These are phyloP conservation scores for Actenoides lindsayi DNA, from an alignment of 2,113 vertebrate genomes.

Conservation along the genomic window DNA sequence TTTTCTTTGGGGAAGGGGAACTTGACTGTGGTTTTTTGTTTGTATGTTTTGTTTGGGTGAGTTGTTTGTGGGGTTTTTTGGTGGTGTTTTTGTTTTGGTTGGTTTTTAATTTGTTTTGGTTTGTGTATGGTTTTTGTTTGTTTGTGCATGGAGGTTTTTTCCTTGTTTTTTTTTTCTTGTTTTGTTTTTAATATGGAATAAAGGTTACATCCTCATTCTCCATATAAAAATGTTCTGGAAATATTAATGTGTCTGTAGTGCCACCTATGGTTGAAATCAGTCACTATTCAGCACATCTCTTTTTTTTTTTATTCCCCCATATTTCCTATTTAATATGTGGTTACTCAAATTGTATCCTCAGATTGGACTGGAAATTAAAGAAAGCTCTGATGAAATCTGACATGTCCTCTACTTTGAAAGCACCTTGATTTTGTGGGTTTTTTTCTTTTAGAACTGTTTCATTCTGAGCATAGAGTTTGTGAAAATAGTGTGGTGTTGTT, in stretches of 20 bases:
- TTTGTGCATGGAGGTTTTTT: no score
- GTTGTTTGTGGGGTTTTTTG: no score
- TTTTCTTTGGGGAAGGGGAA: not conserved
- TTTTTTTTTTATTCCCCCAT: not conserved
- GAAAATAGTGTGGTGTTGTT: not conserved
- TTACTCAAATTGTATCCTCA: not conserved
- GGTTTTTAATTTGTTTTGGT: no score
- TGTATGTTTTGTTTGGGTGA: not conserved
- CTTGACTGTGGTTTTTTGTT: not conserved
- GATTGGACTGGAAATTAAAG: not conserved
- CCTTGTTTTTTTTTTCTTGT: not conserved
- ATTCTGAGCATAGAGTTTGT: not conserved
- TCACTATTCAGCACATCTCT: not conserved
- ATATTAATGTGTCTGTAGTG: slow-evolving; percentile 18
- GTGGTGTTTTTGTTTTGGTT: no score
- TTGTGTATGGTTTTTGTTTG: no score
- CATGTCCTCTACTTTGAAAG: not conserved
- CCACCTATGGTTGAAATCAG: slow-evolving; percentile 38
- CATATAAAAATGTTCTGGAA: not conserved
- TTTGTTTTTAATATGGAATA: not conserved
- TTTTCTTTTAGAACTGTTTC: not conserved
- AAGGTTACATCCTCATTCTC: not conserved
- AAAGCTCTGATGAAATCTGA: not conserved
- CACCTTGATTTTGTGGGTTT: no score
- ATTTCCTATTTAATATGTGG: not conserved